Evolutionary conservation across 23 tunicate species (phyloP), one percentile per base, ranked within the genome.

Genomic region (Diplosoma virens): DNA sequence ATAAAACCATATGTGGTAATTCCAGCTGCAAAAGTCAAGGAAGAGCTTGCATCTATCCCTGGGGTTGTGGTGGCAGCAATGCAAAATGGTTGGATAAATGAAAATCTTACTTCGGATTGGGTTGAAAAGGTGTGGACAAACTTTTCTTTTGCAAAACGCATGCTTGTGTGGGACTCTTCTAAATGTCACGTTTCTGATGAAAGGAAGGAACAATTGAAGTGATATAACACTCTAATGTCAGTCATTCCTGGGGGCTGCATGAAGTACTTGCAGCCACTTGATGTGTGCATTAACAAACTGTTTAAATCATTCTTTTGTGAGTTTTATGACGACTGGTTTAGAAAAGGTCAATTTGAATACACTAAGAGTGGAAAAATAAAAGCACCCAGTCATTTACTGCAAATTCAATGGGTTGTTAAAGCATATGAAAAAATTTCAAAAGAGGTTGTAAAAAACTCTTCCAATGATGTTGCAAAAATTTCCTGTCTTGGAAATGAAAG

Each of bases 161-260:
- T 79, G 76, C 65, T 79, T 66, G 78, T 77, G 73, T 64, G 73
- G 76, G 82, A 65, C 23, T 33, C 73, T 16, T 65, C 59, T 47
- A 78, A 35, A 41, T 63, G 73, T 25, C 76, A 79, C 5, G 11
- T 64, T 25, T 79, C 76, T 41, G 84, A 79, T 79, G 47, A 66
- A 32, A 67, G 29, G 22, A 67, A 79, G 27, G 34, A 67, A 67
- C 20, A 79, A 41, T 20, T 67, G 33, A 67, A 79, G 76, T 47
- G 76, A 59, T 79, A 67, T 32, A 79, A 50, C 75, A 67, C 84
- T 29, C 2, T 65, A 14, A 25, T 37, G 60, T 65, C 77, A 30
- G 84, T 79, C 35, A 79, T 79, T 79, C 76, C 84, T 47, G 84
- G 84, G 9, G 84, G 77, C 25, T 79, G 84, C 76, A 79, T 76